phyloP scores from a whole-genome alignment of 2,113 vertebrate genomes.

The Rhinopomastus cyanomelas region DNA sequence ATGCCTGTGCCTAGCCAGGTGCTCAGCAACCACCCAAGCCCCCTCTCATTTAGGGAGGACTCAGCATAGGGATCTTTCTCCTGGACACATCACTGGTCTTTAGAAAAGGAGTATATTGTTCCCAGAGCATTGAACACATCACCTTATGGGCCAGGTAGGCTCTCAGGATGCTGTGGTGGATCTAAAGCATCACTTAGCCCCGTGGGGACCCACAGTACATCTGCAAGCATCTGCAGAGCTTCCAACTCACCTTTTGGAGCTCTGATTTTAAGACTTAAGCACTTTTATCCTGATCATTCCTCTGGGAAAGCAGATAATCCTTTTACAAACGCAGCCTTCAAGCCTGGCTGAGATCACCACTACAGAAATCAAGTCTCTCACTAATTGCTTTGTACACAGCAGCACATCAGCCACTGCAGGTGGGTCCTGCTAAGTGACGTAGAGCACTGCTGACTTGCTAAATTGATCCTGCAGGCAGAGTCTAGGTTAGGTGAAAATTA shows the following conservation, averaged over 20 bases:
- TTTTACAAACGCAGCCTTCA: constrained; percentile 4
- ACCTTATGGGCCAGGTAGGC: not conserved
- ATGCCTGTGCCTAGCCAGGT: not conserved
- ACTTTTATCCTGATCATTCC: not conserved
- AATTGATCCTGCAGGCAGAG: not conserved
- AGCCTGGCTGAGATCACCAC: not conserved
- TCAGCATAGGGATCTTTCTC: not conserved
- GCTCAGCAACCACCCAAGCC: not conserved
- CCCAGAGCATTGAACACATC: not conserved
- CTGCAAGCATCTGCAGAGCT: constrained; percentile 10
- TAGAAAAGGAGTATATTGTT: not conserved
- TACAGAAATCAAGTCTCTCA: not conserved
- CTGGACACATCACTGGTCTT: not conserved
- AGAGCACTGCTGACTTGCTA: not conserved
- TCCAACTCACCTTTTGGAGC: not conserved
- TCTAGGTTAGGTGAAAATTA: constrained; percentile 20
- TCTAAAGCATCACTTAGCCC: not conserved
- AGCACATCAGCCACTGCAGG: not conserved
- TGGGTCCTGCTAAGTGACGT: not conserved
- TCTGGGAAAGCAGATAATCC: not conserved
- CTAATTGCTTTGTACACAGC: not conserved
- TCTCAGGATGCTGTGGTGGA: not conserved
- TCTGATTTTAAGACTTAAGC: not conserved
- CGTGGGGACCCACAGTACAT: not conserved
- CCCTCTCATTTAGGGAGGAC: not conserved